Percentiles rank a stretch among this genome's conserved stretches.
Conservation (phyloP, 2,888 invertebrate species). For the Liodrosophila aerea region DNA sequence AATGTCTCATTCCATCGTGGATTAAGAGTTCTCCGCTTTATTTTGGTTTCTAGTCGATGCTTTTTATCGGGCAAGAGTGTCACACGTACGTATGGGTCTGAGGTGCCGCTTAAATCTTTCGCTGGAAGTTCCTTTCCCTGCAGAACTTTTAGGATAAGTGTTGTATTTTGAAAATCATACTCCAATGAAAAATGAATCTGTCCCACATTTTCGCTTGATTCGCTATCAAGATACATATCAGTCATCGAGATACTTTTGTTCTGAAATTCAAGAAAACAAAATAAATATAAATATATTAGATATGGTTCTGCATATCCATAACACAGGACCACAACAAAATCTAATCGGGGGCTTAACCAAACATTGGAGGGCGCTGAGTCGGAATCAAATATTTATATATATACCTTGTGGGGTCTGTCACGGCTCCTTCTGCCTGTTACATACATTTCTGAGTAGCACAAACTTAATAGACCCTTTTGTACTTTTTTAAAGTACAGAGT, state of each 20-base stretch:
- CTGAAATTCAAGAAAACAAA: conserved; percentile 83
- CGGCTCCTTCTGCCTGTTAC: too few relatives aligned
- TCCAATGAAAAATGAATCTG: conserved; percentile 97
- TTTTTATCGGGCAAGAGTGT: conserved; percentile 95
- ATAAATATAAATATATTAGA: background rate
- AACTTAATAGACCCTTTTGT: too few relatives aligned
- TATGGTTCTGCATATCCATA: too few relatives aligned
- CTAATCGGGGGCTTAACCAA: too few relatives aligned
- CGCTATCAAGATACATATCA: conserved; percentile 97
- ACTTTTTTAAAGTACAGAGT: too few relatives aligned
- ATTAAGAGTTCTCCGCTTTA: conserved; percentile 94
- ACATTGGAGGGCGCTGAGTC: too few relatives aligned
- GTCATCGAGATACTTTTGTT: conserved; percentile 95
- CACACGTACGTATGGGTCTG: conserved; percentile 95
- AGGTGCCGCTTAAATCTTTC: conserved; percentile 95
- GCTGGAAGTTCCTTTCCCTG: conserved; percentile 98
- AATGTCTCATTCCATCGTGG: conserved; percentile 97
- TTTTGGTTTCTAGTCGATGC: conserved; percentile 95
- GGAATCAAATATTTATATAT: too few relatives aligned
- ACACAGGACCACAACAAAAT: too few relatives aligned
- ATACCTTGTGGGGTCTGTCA: too few relatives aligned
- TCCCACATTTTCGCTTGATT: conserved; percentile 96
- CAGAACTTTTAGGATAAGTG: conserved; percentile 93
- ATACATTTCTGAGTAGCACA: too few relatives aligned
- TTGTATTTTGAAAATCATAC: conserved; percentile 96